phyloP scores from a whole-genome alignment of 2,888 invertebrate genomes.

The Drosophila macrospina region DNA sequence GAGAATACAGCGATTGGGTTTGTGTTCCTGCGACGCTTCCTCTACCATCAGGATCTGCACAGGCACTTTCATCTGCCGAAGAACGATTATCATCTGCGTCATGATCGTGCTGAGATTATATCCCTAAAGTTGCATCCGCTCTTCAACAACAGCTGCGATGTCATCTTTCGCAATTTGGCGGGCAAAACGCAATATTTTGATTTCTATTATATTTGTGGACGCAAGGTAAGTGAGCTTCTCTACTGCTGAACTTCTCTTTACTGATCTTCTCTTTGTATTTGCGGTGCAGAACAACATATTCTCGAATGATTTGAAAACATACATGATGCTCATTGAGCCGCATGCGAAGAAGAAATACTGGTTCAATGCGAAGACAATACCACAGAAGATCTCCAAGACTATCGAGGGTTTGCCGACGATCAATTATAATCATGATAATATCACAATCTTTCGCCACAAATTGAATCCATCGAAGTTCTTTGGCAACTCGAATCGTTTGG shows the following conservation, averaged over 20 bases:
- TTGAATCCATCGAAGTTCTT: conserved; percentile 59
- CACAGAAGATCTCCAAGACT: no score
- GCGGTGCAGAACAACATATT: conserved; percentile 48
- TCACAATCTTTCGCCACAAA: conserved; percentile 64
- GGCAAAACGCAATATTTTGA: conserved; percentile 65
- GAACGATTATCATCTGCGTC: conserved; percentile 39
- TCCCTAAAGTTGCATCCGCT: conserved; percentile 76
- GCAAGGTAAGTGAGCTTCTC: conserved; percentile 49
- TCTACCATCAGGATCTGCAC: conserved; percentile 36
- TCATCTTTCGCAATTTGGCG: conserved; percentile 72
- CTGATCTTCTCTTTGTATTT: no score
- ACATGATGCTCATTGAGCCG: conserved; percentile 79
- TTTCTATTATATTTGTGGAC: conserved; percentile 62
- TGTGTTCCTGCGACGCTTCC: conserved; percentile 66
- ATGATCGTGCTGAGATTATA: conserved; percentile 67
- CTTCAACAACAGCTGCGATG: conserved; percentile 66
- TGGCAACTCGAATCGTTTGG: conserved; percentile 58
- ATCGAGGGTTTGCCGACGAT: conserved; percentile 6
- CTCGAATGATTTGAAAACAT: conserved; percentile 67
- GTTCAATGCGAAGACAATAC: not conserved
- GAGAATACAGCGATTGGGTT: conserved; percentile 76
- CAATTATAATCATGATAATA: conserved; percentile 50
- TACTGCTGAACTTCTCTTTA: no score
- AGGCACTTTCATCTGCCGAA: conserved; percentile 59
- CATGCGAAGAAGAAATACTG: conserved; percentile 48